Evolutionary conservation across 2,888 invertebrate species (phyloP).

Genomic region (Macroteleia sp.): DNA sequence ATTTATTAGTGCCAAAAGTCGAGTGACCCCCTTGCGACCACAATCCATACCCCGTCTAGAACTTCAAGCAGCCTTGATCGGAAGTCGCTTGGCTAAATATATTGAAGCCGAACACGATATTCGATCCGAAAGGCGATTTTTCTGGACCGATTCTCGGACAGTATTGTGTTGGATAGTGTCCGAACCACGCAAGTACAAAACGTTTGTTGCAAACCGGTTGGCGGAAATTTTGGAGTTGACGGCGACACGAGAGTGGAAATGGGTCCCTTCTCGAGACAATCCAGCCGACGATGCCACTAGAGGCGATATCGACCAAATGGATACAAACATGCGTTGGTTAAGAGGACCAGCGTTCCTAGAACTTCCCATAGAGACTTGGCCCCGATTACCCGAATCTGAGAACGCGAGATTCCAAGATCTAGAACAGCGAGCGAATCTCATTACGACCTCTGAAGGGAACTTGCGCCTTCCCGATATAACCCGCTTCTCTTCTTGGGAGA

Average conservation of each 20-base stretch:
- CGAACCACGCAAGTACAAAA: constrained; percentile 18
- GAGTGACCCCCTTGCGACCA: constrained; percentile 30
- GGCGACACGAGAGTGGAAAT: background rate
- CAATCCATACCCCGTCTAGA: constrained; percentile 54
- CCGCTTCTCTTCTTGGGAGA: background rate
- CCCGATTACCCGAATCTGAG: background rate
- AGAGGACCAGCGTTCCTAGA: background rate
- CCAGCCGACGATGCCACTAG: constrained; percentile 8
- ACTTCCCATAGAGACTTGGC: background rate
- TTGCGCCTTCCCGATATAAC: background rate
- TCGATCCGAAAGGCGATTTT: background rate
- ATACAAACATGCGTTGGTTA: background rate
- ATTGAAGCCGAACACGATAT: constrained; percentile 36
- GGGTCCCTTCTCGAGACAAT: constrained; percentile 1
- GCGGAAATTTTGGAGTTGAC: constrained; percentile 1
- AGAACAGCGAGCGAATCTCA: background rate
- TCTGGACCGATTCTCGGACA: constrained; percentile 61
- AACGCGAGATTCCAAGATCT: no score
- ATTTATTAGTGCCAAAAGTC: background rate
- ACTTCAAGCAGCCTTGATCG: constrained; percentile 57
- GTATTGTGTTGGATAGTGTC: constrained; percentile 63
- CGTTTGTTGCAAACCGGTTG: constrained; percentile 8
- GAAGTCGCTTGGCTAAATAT: constrained; percentile 22
- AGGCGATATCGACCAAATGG: background rate
- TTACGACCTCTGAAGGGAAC: background rate